Percentiles rank a stretch among this genome's conserved stretches.
phyloP scores from a whole-genome alignment of 1,140 invertebrate genomes.

The Apis florea region DNA sequence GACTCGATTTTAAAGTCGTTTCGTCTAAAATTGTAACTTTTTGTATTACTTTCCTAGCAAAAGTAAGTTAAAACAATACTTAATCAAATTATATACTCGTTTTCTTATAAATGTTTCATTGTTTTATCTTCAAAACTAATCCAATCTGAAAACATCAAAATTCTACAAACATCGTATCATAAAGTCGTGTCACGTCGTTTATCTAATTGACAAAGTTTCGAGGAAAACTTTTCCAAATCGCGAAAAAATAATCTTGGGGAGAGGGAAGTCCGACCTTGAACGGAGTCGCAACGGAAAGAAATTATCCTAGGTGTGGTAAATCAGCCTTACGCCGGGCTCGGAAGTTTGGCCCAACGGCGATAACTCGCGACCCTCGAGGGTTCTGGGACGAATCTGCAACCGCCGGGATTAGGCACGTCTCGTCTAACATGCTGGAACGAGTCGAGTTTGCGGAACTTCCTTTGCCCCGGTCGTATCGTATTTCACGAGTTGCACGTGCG shows the following conservation, averaged over 20 bases:
- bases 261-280: neutral
- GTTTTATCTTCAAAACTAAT: too few species aligned
- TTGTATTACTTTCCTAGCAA: too few species aligned
- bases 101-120: too few species aligned
- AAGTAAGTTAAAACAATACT: too few species aligned
- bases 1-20: too few species aligned
- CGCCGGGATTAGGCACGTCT: conserved; percentile 59
- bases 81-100: too few species aligned
- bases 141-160: too few species aligned
- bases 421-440: conserved; percentile 56
- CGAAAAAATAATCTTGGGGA: neutral
- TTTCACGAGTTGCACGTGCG: conserved; percentile 40
- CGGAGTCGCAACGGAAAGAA: conserved; percentile 23
- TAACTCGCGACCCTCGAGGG: conserved; percentile 59
- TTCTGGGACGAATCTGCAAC: conserved; percentile 62
- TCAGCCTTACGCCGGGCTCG: conserved; percentile 36
- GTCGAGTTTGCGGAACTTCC: conserved; percentile 60
- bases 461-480: conserved; percentile 36
- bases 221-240: neutral
- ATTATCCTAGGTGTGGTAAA: conserved; percentile 51
- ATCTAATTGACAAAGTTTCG: neutral
- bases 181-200: too few species aligned
- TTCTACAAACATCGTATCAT: too few species aligned
- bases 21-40: too few species aligned
- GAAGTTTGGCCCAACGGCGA: conserved; percentile 58